phyloP scores from a whole-genome alignment of 2,797 vertebrate genomes.

The Pantherophis vulpinus region DNA sequence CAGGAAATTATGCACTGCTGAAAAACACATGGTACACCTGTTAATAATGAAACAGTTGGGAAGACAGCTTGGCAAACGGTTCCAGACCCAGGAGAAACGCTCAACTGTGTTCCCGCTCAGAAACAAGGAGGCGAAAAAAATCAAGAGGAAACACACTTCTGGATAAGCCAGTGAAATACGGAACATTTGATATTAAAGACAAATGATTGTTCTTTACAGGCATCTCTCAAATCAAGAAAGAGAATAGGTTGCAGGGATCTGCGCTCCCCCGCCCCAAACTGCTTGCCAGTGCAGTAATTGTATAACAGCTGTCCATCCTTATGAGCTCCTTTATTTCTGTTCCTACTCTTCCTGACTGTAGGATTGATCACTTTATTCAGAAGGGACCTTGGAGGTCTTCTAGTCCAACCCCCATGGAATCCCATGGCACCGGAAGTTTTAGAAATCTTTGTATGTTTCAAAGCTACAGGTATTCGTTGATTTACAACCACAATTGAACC shows the following conservation, averaged over 20 bases:
- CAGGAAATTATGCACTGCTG: constrained; percentile 50
- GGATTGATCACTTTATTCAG: too few species aligned
- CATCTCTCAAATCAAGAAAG: constrained; percentile 16
- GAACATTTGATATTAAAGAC: background rate
- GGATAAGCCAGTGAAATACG: background rate
- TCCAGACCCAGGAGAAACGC: constrained; percentile 14
- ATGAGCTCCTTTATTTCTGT: background rate
- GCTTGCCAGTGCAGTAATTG: background rate
- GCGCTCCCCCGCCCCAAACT: too few species aligned
- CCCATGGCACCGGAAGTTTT: too few species aligned
- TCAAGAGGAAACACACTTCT: constrained; percentile 10
- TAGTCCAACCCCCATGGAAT: too few species aligned
- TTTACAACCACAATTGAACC: too few species aligned
- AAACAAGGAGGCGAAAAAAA: background rate
- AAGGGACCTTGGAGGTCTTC: too few species aligned
- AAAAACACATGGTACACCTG: constrained; percentile 44
- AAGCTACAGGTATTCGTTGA: too few species aligned
- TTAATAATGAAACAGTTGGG: constrained; percentile 49
- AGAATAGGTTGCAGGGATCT: constrained; percentile 7
- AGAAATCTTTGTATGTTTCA: too few species aligned
- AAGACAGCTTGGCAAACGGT: constrained; percentile 34
- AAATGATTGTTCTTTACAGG: background rate
- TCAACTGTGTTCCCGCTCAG: background rate
- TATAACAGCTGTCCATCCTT: background rate
- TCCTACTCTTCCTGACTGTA: background rate